A percentile compares a stretch with the other conserved stretches of the same genome.
phyloP scores from a whole-genome alignment of 2,113 vertebrate species.

The Stercorarius parasiticus region DNA sequence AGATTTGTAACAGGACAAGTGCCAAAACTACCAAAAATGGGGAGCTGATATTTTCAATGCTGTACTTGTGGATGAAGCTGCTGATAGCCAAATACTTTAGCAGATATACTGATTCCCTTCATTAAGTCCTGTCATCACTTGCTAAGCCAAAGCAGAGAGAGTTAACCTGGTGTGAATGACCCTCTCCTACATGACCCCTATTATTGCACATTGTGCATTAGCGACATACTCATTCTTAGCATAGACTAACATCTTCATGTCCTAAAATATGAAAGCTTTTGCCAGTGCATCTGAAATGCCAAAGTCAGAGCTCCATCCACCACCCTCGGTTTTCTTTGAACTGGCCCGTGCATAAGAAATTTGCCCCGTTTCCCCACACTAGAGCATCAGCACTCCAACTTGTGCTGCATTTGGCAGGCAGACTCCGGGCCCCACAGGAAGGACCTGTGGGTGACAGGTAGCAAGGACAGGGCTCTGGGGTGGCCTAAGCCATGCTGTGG shows the following conservation, averaged over 20 bases:
- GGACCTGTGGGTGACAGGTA: neutral
- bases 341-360: neutral
- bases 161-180: neutral
- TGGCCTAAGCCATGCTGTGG: neutral
- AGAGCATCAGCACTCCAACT: neutral
- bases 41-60: neutral
- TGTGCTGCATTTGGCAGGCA: neutral
- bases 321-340: neutral
- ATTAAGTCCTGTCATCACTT: neutral
- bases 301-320: neutral
- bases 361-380: accelerated
- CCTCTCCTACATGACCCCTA: neutral
- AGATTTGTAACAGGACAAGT: neutral
- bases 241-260: neutral
- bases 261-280: neutral
- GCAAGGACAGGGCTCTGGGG: neutral
- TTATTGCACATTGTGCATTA: neutral
- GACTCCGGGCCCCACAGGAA: neutral
- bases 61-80: neutral
- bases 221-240: neutral
- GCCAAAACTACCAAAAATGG: neutral
- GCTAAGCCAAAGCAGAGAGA: neutral
- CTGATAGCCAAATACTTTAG: neutral
- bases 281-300: neutral
- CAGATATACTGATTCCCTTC: neutral